Evolutionary conservation across 2,113 vertebrate species (phyloP).

Genomic region (Dermatemys mawii): DNA sequence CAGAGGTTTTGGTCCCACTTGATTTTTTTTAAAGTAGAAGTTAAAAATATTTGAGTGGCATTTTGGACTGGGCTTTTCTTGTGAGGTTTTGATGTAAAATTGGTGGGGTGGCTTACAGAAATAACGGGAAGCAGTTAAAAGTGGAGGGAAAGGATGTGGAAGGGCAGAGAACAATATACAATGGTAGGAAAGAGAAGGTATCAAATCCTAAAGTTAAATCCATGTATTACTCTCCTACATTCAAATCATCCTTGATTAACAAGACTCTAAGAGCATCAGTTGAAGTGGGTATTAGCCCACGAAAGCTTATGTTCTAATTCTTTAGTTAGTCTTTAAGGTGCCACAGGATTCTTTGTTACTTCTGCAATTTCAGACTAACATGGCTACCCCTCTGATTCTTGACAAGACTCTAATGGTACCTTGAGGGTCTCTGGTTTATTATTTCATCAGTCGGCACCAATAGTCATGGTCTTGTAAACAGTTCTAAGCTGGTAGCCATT

Average conservation of each 20-base stretch:
- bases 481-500: neutral
- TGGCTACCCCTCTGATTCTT: too few species aligned
- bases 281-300: too few species aligned
- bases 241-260: neutral
- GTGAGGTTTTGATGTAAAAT: neutral
- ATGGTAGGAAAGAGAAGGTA: neutral
- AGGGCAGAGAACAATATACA: neutral
- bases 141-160: neutral
- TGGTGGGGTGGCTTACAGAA: neutral
- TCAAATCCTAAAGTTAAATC: neutral
- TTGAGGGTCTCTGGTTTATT: neutral
- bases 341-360: too few species aligned
- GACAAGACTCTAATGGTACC: neutral
- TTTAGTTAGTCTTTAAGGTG: too few species aligned
- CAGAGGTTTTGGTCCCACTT: neutral
- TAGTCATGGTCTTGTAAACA: neutral
- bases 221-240: neutral
- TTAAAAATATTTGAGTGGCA: neutral
- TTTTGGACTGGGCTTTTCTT: neutral
- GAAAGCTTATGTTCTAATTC: too few species aligned
- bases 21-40: neutral
- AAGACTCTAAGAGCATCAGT: neutral
- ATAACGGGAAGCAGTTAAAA: neutral
- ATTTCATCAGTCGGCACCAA: neutral
- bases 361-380: too few species aligned